These are phyloP conservation scores for Poeciliopsis turrubarensis DNA, from an alignment of 2,113 vertebrate species.

Conservation along the genomic window DNA sequence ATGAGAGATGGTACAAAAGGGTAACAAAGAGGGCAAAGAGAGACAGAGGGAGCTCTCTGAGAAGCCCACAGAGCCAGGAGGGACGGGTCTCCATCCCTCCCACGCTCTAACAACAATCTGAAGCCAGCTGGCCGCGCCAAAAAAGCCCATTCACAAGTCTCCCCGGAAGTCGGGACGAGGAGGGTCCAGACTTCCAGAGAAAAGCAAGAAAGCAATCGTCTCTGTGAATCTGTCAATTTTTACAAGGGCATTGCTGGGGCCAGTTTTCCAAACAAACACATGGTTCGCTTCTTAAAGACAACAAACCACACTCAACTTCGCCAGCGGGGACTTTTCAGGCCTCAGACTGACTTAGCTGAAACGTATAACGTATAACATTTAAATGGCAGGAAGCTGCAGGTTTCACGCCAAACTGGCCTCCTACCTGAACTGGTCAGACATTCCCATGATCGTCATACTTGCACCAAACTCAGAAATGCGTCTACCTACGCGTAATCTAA, in stretches of 20 bases:
- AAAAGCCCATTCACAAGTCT: constrained; percentile 46
- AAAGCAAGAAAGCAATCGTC: neutral
- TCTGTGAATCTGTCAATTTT: constrained; percentile 2
- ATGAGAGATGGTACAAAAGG: constrained; percentile 16
- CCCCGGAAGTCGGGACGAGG: constrained; percentile 35
- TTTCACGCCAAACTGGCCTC: neutral
- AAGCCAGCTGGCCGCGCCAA: constrained; percentile 48
- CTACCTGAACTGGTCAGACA: neutral
- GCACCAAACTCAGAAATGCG: too few relatives aligned
- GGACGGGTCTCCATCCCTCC: constrained; percentile 33
- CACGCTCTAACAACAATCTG: constrained; percentile 48
- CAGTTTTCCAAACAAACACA: too few relatives aligned
- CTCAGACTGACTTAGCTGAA: neutral
- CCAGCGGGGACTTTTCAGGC: too few relatives aligned
- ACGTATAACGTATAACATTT: neutral
- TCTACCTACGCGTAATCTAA: neutral
- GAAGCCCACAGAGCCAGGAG: constrained; percentile 34
- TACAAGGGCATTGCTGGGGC: neutral
- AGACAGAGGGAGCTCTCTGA: constrained; percentile 5
- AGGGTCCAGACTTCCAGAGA: constrained; percentile 17
- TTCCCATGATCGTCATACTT: too few relatives aligned
- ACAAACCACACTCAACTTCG: too few relatives aligned
- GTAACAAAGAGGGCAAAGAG: constrained; percentile 2
- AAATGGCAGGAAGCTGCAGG: neutral
- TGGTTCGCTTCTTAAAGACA: too few relatives aligned